Base-by-base conservation (phyloP, 2,888 invertebrate genomes). In the Endotricha flammealis region DNA sequence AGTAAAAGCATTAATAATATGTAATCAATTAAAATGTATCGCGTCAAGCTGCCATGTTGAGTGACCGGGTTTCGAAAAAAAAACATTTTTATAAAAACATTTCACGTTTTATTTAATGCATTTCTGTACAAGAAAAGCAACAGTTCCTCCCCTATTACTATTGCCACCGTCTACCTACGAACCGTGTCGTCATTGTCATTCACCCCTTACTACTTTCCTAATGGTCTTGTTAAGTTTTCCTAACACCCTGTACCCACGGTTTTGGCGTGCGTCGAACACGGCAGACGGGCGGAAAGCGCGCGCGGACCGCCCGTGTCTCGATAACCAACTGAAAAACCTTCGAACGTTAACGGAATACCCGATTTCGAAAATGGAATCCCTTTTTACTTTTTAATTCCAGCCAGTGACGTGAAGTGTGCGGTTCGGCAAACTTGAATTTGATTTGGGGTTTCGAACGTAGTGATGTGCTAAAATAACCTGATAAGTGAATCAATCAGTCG, bases 211-310 rank as follows among this genome's bases (percentile, higher is more conserved):
- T 24, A 32, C 25, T 25, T 20, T 17, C 33, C 29, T 32, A 34
- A 42, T 39, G 39, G 42, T 39, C 39, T 37, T 39, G 39, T 39
- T 42, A 37, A 39, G 36, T 39, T 39, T 27, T 33, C 37, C 31
- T 30, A 34, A 33, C 36, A 32, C 14, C 14, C n/a, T n/a, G 22
- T 13, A 14, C 1, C 7, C 32, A 17, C 22, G 27, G 31, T 25
- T 29, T 32, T n/a, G 28, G 24, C 24, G 20, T 48, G 60, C 68
- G 67, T 60, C 63, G 53, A 48, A 53, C 58, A 53, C 79, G 80
- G 64, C 80, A 81, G 68, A 76, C 58, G 72, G 58, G 61, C 74
- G 71, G 65, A 56, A 60, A 61, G 50, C 54, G 56, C 64, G 66
- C 53, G 54, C 62, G 61, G 59, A 55, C 64, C 71, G 76, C 67